phyloP scores from a whole-genome alignment of 2,113 vertebrate species.

The Ondatra zibethicus region DNA sequence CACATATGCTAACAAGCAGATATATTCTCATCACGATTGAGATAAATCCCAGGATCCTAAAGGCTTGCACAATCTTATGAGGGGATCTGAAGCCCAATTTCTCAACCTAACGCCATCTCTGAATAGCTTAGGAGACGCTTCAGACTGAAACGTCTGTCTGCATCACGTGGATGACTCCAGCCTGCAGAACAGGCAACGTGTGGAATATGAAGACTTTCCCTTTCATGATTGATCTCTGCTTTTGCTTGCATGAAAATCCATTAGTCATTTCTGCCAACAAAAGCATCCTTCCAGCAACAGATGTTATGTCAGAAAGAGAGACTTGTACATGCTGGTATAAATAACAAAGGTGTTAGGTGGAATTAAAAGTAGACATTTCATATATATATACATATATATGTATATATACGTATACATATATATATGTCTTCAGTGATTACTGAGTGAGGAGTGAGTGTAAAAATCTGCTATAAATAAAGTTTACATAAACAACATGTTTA shows the following conservation, averaged over 20 bases:
- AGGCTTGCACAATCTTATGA: fast-evolving
- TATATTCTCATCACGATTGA: background rate
- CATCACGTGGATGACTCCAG: background rate
- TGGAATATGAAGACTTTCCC: conserved; percentile 65
- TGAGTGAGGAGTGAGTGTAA: conserved; percentile 74
- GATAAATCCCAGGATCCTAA: background rate
- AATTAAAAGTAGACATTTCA: conserved; percentile 82
- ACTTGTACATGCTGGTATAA: conserved; percentile 78
- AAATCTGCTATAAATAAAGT: conserved; percentile 77
- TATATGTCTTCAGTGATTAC: conserved; percentile 70
- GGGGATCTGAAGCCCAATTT: fast-evolving
- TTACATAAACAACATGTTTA: conserved; percentile 80
- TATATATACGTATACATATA: conserved; percentile 48
- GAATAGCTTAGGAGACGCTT: background rate
- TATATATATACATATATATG: conserved; percentile 83
- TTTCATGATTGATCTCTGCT: conserved; percentile 80
- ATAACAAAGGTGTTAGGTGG: conserved; percentile 83
- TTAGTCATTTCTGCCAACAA: conserved; percentile 75
- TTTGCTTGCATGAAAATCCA: conserved; percentile 75
- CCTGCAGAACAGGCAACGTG: conserved; percentile 7
- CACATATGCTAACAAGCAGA: background rate
- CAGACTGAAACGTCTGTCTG: background rate
- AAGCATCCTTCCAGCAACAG: conserved; percentile 75
- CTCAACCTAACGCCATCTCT: background rate
- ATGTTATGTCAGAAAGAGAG: conserved; percentile 79